Evolutionary conservation across 2,797 vertebrate genomes (phyloP).

Genomic region (Eupleurogrammus muticus): DNA sequence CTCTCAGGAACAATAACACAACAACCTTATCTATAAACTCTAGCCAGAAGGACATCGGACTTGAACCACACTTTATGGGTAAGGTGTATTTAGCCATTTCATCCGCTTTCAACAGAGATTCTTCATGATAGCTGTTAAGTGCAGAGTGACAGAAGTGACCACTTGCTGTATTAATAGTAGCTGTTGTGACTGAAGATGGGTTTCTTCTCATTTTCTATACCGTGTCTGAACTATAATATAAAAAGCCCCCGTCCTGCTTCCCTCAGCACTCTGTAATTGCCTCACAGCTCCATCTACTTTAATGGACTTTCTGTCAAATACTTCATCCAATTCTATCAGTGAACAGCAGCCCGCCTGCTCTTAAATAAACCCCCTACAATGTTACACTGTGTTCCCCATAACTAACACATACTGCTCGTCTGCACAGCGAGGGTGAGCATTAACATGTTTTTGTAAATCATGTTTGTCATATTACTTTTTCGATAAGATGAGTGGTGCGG

Average conservation of each 20-base stretch:
- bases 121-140: conserved; percentile 58
- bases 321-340: conserved; percentile 82
- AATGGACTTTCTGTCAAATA: conserved; percentile 85
- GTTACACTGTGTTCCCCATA: conserved; percentile 63
- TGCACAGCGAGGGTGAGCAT: conserved; percentile 19
- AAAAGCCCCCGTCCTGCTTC: conserved; percentile 74
- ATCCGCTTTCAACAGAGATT: conserved; percentile 58
- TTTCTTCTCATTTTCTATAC: conserved; percentile 77
- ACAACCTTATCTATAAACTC: conserved; percentile 35
- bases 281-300: conserved; percentile 81
- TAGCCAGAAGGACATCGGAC: conserved; percentile 42
- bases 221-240: conserved; percentile 76
- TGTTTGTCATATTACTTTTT: conserved; percentile 35
- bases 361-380: conserved; percentile 76
- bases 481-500: conserved; percentile 20
- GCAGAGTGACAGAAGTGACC: conserved; percentile 62
- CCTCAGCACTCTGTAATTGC: conserved; percentile 85
- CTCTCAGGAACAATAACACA: conserved; percentile 31
- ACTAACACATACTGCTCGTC: conserved; percentile 45
- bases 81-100: conserved; percentile 60
- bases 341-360: conserved; percentile 72
- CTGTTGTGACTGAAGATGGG: conserved; percentile 78
- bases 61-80: conserved; percentile 31
- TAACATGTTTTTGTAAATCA: conserved; percentile 63
- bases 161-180: conserved; percentile 80